Evolutionary conservation across 2,797 vertebrate genomes (phyloP).

Genomic region (Avahi laniger): DNA sequence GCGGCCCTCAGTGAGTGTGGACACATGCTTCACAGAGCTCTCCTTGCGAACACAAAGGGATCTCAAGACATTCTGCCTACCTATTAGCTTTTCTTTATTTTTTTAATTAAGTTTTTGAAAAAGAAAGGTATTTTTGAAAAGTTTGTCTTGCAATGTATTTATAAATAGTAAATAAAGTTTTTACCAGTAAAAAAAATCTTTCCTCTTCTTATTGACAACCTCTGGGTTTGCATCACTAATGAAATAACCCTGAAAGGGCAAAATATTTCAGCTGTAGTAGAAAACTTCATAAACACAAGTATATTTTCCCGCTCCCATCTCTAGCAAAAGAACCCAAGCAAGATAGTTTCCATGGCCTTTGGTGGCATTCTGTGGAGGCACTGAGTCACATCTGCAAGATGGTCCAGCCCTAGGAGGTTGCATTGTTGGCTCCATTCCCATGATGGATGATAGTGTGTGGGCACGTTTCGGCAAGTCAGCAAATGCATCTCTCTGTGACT

Average conservation of each 20-base stretch:
- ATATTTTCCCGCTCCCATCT: not conserved
- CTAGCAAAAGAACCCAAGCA: not conserved
- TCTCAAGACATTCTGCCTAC: constrained; percentile 34
- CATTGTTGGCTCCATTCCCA: not conserved
- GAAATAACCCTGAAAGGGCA: not conserved
- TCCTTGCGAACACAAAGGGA: constrained; percentile 13
- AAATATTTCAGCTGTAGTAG: too few species aligned
- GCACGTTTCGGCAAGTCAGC: not conserved
- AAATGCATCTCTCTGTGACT: not conserved
- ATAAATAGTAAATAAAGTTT: constrained; percentile 74
- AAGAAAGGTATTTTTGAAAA: constrained; percentile 72
- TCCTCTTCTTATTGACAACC: not conserved
- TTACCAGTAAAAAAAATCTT: constrained; percentile 42
- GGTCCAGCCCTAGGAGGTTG: too few species aligned
- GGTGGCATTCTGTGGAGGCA: fast-evolving
- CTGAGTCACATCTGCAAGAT: too few species aligned
- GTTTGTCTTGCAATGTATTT: constrained; percentile 67
- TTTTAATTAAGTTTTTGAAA: constrained; percentile 58
- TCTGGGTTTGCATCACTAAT: not conserved
- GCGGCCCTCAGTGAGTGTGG: not conserved
- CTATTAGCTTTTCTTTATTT: constrained; percentile 69
- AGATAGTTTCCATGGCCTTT: not conserved
- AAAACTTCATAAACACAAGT: not conserved
- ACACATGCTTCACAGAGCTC: not conserved
- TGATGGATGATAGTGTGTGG: too few species aligned